Conservation (phyloP, 2,797 vertebrate genomes). For the Bradypodion pumilum region DNA sequence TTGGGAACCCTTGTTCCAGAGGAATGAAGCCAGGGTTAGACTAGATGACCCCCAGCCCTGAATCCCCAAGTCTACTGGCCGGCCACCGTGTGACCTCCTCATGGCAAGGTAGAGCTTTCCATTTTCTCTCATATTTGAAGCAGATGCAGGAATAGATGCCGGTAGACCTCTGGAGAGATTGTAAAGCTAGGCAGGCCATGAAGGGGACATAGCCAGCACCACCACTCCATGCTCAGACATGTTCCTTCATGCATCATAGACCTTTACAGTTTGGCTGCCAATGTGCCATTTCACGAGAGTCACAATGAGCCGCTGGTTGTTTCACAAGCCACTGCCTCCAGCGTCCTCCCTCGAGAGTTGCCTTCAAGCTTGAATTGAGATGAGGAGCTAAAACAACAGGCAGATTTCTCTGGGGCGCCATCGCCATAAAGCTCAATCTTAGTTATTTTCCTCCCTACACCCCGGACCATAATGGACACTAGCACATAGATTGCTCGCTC, state of each 20-base stretch:
- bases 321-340: slow-evolving; percentile 10
- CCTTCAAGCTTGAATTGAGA: background rate
- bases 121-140: background rate
- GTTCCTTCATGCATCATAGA: background rate
- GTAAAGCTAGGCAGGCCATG: background rate
- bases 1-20: too few relatives aligned
- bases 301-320: slow-evolving; percentile 20
- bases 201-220: background rate
- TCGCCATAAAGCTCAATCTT: background rate
- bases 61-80: background rate
- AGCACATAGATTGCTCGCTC: background rate
- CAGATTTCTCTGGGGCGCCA: background rate
- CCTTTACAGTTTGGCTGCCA: slow-evolving; percentile 18
- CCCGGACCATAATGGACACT: background rate
- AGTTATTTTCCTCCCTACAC: background rate
- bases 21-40: background rate
- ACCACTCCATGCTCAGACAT: background rate
- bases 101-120: background rate
- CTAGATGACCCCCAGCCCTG: background rate
- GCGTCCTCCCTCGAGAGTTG: background rate
- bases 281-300: background rate
- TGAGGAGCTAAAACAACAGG: background rate
- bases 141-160: background rate
- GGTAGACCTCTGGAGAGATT: background rate
- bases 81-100: background rate